These are phyloP conservation scores for Hylyphantes graminicola DNA, from an alignment of 1,140 invertebrate genomes.

Conservation along the genomic window DNA sequence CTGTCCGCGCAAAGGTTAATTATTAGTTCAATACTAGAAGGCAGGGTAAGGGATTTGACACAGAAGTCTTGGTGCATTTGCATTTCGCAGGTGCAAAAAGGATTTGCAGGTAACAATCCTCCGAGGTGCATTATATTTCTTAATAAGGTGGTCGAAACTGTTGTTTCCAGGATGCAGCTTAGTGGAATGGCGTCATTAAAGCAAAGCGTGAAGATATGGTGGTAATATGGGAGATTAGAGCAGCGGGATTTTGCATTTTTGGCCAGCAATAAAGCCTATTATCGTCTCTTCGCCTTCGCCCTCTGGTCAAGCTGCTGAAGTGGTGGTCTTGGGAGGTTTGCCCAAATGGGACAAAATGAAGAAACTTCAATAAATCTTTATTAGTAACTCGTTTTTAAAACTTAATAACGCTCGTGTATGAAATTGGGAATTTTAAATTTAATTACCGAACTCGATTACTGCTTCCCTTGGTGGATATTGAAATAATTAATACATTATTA, in stretches of 20 bases:
- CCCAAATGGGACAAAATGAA: too few species aligned
- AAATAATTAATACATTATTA: too few species aligned
- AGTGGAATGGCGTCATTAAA: constrained; percentile 19
- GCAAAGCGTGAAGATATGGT: constrained; percentile 8
- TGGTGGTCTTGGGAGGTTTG: too few species aligned
- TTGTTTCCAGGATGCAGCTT: constrained; percentile 41
- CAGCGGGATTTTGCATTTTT: constrained; percentile 23
- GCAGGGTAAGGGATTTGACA: constrained; percentile 24
- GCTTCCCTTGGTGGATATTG: too few species aligned
- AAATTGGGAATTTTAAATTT: too few species aligned
- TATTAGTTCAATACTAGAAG: constrained; percentile 32
- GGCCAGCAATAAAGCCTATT: constrained; percentile 21
- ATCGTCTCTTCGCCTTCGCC: background rate
- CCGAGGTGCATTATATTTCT: constrained; percentile 14
- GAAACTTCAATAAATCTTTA: too few species aligned
- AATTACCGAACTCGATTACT: too few species aligned
- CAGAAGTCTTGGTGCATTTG: constrained; percentile 24
- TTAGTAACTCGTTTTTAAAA: too few species aligned
- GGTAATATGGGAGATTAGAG: constrained; percentile 10
- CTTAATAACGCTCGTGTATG: too few species aligned
- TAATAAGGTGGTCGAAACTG: constrained; percentile 28
- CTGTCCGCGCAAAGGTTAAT: constrained; percentile 46
- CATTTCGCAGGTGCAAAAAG: constrained; percentile 38
- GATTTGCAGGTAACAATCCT: constrained; percentile 35
- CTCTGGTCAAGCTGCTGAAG: too few species aligned